These are phyloP conservation scores for Lacanobia oleracea DNA, from an alignment of 2,888 invertebrate genomes.

Conservation along the genomic window DNA sequence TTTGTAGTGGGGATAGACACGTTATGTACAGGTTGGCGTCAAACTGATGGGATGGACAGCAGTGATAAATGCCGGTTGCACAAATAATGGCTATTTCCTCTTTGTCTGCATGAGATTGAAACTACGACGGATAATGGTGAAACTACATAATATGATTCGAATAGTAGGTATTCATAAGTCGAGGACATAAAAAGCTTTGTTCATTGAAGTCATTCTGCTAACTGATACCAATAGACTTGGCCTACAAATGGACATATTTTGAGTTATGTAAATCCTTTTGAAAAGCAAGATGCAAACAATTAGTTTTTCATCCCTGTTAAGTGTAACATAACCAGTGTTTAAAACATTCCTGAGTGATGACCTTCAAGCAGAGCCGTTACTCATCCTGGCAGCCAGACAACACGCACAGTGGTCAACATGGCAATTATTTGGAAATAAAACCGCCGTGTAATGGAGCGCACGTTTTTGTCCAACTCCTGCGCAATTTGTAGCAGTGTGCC, in stretches of 20 bases:
- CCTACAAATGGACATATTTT: too few species aligned
- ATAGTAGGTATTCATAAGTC: background rate
- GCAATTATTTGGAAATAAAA: slow-evolving; percentile 55
- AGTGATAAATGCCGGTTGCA: too few species aligned
- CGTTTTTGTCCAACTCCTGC: slow-evolving; percentile 50
- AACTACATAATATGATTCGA: too few species aligned
- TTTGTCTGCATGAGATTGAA: background rate
- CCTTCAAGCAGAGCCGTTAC: slow-evolving; percentile 20
- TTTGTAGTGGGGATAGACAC: background rate
- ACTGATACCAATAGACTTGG: too few species aligned
- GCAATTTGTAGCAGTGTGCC: slow-evolving; percentile 52
- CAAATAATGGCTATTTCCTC: background rate
- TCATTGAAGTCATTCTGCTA: too few species aligned
- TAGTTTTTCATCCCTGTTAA: background rate
- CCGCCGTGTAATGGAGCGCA: slow-evolving; percentile 33
- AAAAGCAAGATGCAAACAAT: too few species aligned
- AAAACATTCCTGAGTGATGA: slow-evolving; percentile 30
- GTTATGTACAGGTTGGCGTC: background rate
- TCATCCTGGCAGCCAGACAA: slow-evolving; percentile 20
- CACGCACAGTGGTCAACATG: slow-evolving; percentile 33
- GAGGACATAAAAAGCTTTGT: background rate
- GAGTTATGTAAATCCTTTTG: too few species aligned
- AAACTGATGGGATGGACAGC: background rate
- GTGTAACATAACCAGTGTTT: background rate
- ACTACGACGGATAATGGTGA: background rate